phyloP scores from a whole-genome alignment of 2,797 vertebrate species.

The Micrastur ruficollis region DNA sequence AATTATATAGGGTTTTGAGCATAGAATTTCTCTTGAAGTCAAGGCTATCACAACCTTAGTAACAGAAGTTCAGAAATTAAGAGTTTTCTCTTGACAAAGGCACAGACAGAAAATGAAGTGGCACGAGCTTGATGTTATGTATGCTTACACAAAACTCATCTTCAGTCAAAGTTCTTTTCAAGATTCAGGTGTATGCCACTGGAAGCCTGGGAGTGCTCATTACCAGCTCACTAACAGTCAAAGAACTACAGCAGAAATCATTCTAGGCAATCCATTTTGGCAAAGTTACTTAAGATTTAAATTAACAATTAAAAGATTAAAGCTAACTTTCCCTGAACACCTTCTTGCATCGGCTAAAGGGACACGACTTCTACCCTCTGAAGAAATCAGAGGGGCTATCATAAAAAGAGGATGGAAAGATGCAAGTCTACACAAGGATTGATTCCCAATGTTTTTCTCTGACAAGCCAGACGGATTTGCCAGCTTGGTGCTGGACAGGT shows the following conservation, averaged over 20 bases:
- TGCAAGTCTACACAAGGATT: not conserved
- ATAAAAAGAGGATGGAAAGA: not conserved
- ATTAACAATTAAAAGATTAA: not conserved
- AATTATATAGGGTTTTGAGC: not conserved
- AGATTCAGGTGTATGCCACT: not conserved
- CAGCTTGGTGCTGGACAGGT: not conserved
- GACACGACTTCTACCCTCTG: not conserved
- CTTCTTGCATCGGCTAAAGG: not conserved
- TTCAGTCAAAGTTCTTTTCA: not conserved
- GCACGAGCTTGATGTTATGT: not conserved
- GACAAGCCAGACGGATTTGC: not conserved
- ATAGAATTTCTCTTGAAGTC: not conserved
- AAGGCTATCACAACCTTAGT: not conserved
- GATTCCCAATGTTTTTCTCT: accelerated
- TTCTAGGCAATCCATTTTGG: not conserved
- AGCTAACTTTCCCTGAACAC: not conserved
- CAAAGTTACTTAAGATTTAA: not conserved
- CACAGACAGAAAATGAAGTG: not conserved
- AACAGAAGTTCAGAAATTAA: not conserved
- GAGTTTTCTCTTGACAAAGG: not conserved
- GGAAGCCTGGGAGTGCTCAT: not conserved
- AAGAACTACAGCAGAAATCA: not conserved
- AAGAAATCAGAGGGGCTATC: not conserved
- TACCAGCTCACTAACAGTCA: not conserved
- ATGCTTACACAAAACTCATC: not conserved